These are phyloP conservation scores for Amphipoea oculea DNA, from an alignment of 2,888 invertebrate genomes.

Conservation along the genomic window DNA sequence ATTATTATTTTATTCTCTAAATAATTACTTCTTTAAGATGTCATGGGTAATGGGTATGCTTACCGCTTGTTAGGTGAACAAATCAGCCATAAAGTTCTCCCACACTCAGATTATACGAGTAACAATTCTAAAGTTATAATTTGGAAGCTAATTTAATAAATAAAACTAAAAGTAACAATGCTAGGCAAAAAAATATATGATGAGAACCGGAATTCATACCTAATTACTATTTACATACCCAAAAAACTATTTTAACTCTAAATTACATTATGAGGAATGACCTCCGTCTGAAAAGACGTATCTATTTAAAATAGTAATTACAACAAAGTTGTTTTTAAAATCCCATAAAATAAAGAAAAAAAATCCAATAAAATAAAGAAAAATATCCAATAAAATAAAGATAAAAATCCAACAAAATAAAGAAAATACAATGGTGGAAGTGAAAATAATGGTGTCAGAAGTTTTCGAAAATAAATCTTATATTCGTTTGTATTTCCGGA, in stretches of 20 bases:
- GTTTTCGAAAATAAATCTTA: neutral
- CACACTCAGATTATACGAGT: neutral
- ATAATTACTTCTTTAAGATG: neutral
- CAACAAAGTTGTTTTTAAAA: neutral
- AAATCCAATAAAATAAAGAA: neutral
- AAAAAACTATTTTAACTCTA: neutral
- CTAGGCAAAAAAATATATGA: neutral
- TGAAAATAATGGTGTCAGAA: conserved; percentile 19
- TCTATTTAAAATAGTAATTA: neutral
- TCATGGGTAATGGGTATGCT: neutral
- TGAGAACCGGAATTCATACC: conserved; percentile 19
- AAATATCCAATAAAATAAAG: neutral
- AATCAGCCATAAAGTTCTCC: neutral
- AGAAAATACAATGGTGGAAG: conserved; percentile 15
- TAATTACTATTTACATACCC: neutral
- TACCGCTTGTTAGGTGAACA: neutral
- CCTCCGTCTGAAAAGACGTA: conserved; percentile 7
- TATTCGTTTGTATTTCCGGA: conserved; percentile 19
- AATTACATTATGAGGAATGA: neutral
- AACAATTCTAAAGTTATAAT: neutral
- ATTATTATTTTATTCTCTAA: too few species aligned
- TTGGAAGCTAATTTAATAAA: neutral
- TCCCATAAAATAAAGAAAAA: neutral
- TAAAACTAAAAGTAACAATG: neutral
- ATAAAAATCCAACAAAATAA: neutral